Conservation (phyloP, 2,888 invertebrate species). For the Tridacna crocea region DNA sequence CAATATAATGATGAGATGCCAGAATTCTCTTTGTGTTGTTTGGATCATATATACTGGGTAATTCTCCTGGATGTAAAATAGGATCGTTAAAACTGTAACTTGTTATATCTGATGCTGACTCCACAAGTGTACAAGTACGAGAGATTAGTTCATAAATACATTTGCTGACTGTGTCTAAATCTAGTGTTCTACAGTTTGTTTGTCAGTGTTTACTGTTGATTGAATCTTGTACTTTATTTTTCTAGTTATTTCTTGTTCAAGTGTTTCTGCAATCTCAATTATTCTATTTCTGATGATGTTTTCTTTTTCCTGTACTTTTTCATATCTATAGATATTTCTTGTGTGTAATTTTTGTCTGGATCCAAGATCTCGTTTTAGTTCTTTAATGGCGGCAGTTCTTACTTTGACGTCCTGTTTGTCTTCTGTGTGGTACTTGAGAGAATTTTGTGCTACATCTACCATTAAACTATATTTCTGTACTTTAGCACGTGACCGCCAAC, state of each 20-base stretch:
- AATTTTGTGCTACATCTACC: background rate
- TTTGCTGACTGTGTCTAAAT: too few relatives aligned
- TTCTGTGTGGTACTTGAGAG: background rate
- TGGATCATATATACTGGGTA: background rate
- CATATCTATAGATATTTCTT: constrained; percentile 1
- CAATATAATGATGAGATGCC: background rate
- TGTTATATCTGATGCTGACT: background rate
- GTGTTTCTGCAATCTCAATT: background rate
- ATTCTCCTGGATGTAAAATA: background rate
- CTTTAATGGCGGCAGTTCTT: too few relatives aligned
- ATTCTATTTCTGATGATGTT: background rate
- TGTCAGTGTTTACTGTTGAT: too few relatives aligned
- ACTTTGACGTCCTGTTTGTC: background rate
- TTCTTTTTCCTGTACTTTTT: background rate
- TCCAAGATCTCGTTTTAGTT: background rate
- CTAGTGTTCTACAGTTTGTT: too few relatives aligned
- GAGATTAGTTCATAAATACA: background rate
- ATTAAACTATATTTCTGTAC: constrained; percentile 1
- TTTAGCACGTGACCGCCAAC: background rate
- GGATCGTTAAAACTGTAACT: background rate
- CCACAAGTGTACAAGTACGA: background rate
- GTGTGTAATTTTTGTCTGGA: background rate
- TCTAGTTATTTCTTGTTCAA: background rate
- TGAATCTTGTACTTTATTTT: background rate
- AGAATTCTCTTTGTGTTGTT: background rate